Conservation (phyloP, 2,888 invertebrate species). For the Pilophorus perplexus region DNA sequence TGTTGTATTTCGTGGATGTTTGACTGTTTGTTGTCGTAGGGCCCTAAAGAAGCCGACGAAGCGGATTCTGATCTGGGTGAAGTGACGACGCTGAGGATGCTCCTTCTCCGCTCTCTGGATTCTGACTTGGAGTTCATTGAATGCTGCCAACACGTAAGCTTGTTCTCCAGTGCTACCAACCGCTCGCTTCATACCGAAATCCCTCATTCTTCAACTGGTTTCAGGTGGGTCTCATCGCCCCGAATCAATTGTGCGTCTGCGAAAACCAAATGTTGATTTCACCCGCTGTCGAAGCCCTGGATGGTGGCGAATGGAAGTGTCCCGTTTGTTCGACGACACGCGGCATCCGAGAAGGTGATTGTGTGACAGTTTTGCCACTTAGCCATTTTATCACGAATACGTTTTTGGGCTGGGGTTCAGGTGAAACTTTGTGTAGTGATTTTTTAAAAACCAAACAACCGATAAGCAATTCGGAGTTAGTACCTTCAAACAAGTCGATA, state of each 20-base stretch:
- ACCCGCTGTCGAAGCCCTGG: slow-evolving; percentile 13
- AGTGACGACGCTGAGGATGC: slow-evolving; percentile 41
- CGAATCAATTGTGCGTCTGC: slow-evolving; percentile 14
- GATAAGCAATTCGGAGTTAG: no score
- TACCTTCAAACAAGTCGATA: no score
- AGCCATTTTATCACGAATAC: no score
- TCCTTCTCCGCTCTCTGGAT: slow-evolving; percentile 38
- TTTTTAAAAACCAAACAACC: no score
- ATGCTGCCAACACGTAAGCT: slow-evolving; percentile 39
- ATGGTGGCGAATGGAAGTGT: slow-evolving; percentile 42
- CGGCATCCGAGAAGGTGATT: slow-evolving; percentile 17
- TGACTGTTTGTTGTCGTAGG: no score
- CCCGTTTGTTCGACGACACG: not conserved
- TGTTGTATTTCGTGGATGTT: no score
- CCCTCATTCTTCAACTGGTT: not conserved
- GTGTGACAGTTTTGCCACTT: not conserved
- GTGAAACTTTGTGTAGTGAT: no score
- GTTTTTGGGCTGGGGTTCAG: no score
- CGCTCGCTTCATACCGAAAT: no score
- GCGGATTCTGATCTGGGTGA: slow-evolving; percentile 2
- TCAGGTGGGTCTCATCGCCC: slow-evolving; percentile 32
- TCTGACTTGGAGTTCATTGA: slow-evolving; percentile 43
- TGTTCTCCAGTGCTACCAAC: not conserved
- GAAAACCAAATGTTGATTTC: slow-evolving; percentile 16
- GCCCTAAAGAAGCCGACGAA: slow-evolving; percentile 24